phyloP scores from a whole-genome alignment of 2,113 vertebrate genomes.

The Carettochelys insculpta region DNA sequence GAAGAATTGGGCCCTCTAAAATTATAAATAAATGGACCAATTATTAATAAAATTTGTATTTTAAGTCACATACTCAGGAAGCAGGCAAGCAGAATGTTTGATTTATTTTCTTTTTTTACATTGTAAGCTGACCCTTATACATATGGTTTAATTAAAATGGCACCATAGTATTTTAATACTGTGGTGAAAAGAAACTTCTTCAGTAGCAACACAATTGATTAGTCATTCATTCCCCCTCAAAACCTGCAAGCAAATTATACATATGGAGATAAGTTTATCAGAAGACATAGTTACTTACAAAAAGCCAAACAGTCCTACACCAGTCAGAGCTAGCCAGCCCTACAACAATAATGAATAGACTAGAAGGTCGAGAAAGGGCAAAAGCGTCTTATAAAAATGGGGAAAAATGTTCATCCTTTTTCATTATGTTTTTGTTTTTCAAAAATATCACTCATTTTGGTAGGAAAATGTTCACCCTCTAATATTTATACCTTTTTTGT shows the following conservation, averaged over 20 bases:
- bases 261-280: neutral
- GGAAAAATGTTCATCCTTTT: neutral
- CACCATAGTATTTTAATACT: constrained; percentile 58
- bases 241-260: neutral
- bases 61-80: neutral
- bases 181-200: constrained; percentile 38
- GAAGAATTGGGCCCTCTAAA: constrained; percentile 31
- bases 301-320: neutral
- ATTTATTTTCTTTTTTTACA: neutral
- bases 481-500: neutral
- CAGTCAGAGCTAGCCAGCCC: neutral
- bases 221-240: constrained; percentile 27
- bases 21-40: constrained; percentile 34
- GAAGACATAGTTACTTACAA: neutral
- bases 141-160: constrained; percentile 53
- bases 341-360: neutral
- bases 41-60: constrained; percentile 11
- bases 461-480: neutral
- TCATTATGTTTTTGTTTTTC: neutral
- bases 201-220: constrained; percentile 17
- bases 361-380: neutral
- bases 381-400: neutral
- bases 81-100: neutral
- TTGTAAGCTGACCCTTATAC: constrained; percentile 35
- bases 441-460: neutral